These are phyloP conservation scores for Erannis defoliaria DNA, from an alignment of 2,888 invertebrate species.

Conservation along the genomic window DNA sequence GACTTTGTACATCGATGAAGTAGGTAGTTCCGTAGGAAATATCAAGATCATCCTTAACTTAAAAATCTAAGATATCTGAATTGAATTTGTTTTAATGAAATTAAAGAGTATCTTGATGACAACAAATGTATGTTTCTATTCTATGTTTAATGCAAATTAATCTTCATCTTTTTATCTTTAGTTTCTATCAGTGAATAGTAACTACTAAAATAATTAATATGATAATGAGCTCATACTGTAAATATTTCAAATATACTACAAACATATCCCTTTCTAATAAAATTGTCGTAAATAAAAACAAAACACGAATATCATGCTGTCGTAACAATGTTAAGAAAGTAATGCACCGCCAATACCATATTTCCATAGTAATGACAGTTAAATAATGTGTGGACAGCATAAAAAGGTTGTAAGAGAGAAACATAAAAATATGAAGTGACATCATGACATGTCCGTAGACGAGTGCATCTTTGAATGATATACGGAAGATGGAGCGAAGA, in stretches of 20 bases:
- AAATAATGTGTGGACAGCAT: slow-evolving; percentile 77
- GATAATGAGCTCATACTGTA: neutral
- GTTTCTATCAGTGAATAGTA: neutral
- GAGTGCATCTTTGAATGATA: slow-evolving; percentile 59
- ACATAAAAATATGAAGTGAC: slow-evolving; percentile 80
- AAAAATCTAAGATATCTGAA: too few species aligned
- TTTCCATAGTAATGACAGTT: slow-evolving; percentile 68
- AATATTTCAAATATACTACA: slow-evolving; percentile 7
- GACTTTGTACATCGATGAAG: slow-evolving; percentile 5
- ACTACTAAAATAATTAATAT: slow-evolving; percentile 2
- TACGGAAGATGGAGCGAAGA: slow-evolving; percentile 52
- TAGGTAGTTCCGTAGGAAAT: too few species aligned
- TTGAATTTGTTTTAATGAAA: too few species aligned
- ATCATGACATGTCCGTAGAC: slow-evolving; percentile 67
- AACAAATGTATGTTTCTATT: too few species aligned
- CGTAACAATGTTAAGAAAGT: slow-evolving; percentile 36
- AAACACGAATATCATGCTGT: slow-evolving; percentile 34
- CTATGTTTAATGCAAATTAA: too few species aligned
- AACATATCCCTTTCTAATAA: slow-evolving; percentile 40
- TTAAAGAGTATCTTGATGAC: too few species aligned
- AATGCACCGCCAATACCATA: slow-evolving; percentile 58
- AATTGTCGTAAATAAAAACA: slow-evolving; percentile 36
- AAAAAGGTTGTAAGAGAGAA: slow-evolving; percentile 62
- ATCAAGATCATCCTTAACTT: too few species aligned
- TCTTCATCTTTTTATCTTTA: too few species aligned